Percentiles rank a stretch among this genome's conserved stretches.
Evolutionary conservation across 2,888 invertebrate genomes (phyloP).

Genomic region (Venustoraphidia nigricollis): DNA sequence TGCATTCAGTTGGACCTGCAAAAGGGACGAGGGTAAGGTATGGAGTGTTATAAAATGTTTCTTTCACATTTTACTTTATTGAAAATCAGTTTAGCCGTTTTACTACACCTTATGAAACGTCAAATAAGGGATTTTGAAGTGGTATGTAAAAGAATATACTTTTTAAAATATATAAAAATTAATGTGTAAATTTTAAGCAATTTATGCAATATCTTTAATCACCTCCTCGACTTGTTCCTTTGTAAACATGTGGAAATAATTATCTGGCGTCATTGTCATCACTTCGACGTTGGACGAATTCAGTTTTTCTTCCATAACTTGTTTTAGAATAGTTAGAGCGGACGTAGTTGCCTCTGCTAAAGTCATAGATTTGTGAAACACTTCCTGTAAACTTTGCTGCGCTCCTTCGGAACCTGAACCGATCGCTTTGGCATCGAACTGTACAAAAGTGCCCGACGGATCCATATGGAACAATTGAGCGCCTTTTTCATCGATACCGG

Average conservation of each 20-base stretch:
- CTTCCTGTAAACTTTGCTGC: conserved; percentile 76
- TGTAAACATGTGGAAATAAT: conserved; percentile 76
- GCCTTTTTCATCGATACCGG: conserved; percentile 84
- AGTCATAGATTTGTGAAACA: conserved; percentile 75
- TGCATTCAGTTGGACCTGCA: too few species aligned
- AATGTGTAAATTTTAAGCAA: conserved; percentile 5
- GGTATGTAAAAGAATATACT: too few species aligned
- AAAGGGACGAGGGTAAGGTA: too few species aligned
- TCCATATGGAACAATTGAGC: conserved; percentile 97
- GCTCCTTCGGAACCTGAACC: conserved; percentile 99
- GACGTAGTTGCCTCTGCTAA: conserved; percentile 83
- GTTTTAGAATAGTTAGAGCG: conserved; percentile 87
- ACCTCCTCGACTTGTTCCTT: conserved; percentile 85
- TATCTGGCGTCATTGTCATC: conserved; percentile 76
- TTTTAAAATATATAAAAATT: conserved; percentile 9
- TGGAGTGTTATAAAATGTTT: too few species aligned
- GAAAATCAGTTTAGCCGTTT: too few species aligned
- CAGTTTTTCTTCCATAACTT: conserved; percentile 99
- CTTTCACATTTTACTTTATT: too few species aligned
- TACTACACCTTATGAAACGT: too few species aligned
- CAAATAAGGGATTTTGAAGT: too few species aligned
- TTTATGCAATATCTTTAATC: conserved; percentile 57
- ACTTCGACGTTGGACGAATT: conserved; percentile 96
- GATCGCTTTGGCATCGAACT: conserved; percentile 97
- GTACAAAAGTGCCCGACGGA: conserved; percentile 95